Evolutionary conservation across 2,888 invertebrate species (phyloP), one percentile per base, ranked within the genome.

Genomic region (Drosophila bunnanda): DNA sequence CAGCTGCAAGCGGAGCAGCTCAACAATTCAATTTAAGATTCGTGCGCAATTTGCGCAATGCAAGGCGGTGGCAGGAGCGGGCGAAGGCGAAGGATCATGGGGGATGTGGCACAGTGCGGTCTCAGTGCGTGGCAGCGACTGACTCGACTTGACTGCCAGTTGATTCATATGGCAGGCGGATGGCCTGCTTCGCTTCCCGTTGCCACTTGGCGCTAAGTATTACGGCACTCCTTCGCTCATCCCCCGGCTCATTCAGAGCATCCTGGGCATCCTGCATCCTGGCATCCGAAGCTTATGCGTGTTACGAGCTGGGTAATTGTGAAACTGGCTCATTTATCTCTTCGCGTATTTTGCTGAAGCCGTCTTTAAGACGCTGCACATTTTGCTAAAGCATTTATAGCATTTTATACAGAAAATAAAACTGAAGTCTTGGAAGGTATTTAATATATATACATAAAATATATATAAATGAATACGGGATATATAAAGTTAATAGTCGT

Each of bases 21-120:
- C 78, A 85, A 85, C 85, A 89, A 86, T 86, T 86, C 85, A 86
- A 86, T 86, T 86, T 89, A 77, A 86, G 89, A 80, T 80, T 88
- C 86, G 86, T 86, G 88, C 73, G 88, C 85, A 89, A 89, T 85
- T 85, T 85, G 80, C 75, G 80, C 81, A 83, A 83, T 72, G 73
- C 78, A 57, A 75, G 65, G 53, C 41, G 46, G 39, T 52, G 30
- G 12, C 17, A 9, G 50, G 20, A 30, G 13, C 17, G 8, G 30
- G 32, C 5, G 48, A 5, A 28, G 28, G 5, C 8, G 30, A 8
- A 28, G 28, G n/a, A 25, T 22, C 22, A 8, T 4, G 25, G 39
- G 56, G 64, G 74, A 65, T 25, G 57, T 65, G 68, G 52, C 57
- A 41, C 55, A 41, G 70, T 46, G 67, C 60, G 59, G 65, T 44